A percentile compares a stretch with the other conserved stretches of the same genome.
Conservation (phyloP, 2,797 vertebrate genomes). For the Morelia viridis region DNA sequence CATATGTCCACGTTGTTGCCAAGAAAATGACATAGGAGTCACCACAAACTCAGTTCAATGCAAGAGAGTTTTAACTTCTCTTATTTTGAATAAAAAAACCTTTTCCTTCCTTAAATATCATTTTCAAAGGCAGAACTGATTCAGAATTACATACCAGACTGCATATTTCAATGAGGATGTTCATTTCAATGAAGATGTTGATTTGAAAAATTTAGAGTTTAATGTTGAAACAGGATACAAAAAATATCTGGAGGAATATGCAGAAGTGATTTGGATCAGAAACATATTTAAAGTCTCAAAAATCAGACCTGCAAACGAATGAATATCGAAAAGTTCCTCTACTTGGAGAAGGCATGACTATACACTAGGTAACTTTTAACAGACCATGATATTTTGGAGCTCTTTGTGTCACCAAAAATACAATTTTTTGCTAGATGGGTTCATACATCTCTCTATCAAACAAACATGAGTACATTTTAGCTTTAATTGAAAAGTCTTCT, state of each 20-base stretch:
- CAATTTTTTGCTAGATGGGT: neutral
- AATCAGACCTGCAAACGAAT: neutral
- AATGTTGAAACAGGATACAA: neutral
- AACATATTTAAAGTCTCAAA: neutral
- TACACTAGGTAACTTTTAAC: neutral
- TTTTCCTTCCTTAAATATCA: neutral
- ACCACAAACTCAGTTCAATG: neutral
- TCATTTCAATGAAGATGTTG: neutral
- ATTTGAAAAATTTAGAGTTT: neutral
- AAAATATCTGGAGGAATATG: neutral
- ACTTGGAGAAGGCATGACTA: neutral
- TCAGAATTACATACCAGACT: neutral
- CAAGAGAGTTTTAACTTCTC: neutral
- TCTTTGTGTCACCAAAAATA: too few species aligned
- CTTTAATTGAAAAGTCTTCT: constrained; percentile 67
- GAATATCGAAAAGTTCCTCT: neutral
- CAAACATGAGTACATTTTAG: constrained; percentile 58
- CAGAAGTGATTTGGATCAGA: neutral
- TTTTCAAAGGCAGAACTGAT: neutral
- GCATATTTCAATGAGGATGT: neutral
- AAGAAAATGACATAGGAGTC: neutral
- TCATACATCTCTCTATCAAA: constrained; percentile 18
- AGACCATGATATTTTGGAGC: neutral
- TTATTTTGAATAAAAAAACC: neutral
- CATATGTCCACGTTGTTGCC: neutral